phyloP scores from a whole-genome alignment of 2,113 vertebrate genomes.

The Antigone vipio region DNA sequence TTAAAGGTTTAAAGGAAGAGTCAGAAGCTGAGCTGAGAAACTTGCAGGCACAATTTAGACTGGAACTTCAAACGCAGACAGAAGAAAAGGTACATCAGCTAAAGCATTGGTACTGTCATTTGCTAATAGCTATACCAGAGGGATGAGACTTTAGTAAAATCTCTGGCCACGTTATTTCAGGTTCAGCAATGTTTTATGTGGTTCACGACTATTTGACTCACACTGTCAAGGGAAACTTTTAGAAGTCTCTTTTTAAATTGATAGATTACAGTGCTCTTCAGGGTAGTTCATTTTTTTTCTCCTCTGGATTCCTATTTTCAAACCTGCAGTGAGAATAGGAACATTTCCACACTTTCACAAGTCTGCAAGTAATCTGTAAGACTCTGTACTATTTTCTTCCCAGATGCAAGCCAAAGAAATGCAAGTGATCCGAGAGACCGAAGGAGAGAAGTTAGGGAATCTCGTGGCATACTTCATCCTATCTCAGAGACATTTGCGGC shows the following conservation, averaged over 20 bases:
- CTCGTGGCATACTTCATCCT: neutral
- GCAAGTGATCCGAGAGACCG: neutral
- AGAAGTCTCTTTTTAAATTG: too few species aligned
- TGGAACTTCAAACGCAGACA: neutral
- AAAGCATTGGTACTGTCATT: accelerated
- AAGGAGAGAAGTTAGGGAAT: neutral
- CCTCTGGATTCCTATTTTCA: neutral
- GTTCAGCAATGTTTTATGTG: neutral
- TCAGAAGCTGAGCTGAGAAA: neutral
- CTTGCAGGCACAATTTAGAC: neutral
- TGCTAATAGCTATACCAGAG: too few species aligned
- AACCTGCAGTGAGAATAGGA: neutral
- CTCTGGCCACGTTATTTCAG: neutral
- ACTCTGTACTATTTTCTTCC: neutral
- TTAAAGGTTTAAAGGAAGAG: neutral
- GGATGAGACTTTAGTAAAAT: accelerated
- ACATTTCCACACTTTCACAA: neutral
- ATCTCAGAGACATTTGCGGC: slow-evolving; percentile 35
- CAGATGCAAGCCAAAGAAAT: slow-evolving; percentile 29
- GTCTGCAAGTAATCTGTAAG: neutral
- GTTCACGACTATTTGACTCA: neutral
- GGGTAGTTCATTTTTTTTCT: accelerated
- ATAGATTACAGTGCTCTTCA: neutral
- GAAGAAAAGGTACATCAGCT: slow-evolving; percentile 41
- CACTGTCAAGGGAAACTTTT: neutral